A percentile compares a stretch with the other conserved stretches of the same genome.
These are phyloP conservation scores for silkworm (Bombyx mori) DNA, from an alignment of 1,140 invertebrate species.

Conservation along the genomic window DNA sequence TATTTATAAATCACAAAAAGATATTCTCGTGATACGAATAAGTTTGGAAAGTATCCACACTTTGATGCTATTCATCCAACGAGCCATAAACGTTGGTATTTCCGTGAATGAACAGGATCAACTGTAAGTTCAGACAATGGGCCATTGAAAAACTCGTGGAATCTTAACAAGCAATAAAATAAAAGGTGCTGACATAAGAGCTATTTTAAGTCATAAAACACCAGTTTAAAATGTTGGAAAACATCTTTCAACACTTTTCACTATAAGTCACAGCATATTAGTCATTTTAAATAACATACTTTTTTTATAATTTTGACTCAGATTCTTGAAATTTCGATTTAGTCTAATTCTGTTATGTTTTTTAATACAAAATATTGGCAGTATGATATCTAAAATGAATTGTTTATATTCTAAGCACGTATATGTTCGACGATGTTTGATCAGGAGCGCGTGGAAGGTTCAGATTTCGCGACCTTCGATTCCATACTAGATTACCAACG, in stretches of 20 bases:
- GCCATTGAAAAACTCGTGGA: constrained; percentile 38
- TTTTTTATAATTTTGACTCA: no score
- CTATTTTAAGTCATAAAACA: constrained; percentile 7
- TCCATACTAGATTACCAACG: constrained; percentile 60
- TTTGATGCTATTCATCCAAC: not conserved
- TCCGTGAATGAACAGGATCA: constrained; percentile 35
- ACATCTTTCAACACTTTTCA: no score
- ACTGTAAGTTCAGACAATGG: constrained; percentile 41
- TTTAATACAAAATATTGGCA: no score
- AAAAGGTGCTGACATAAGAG: constrained; percentile 1
- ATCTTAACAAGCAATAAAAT: constrained; percentile 22
- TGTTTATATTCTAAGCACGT: no score
- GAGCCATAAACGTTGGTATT: constrained; percentile 10
- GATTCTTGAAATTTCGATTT: no score
- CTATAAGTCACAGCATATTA: no score
- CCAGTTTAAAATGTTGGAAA: not conserved
- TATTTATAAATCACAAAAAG: no score
- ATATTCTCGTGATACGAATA: no score
- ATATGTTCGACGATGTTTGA: constrained; percentile 19
- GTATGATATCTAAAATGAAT: no score
- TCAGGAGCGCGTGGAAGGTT: constrained; percentile 50
- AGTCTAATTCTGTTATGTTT: no score
- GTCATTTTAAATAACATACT: no score
- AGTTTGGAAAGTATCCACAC: no score
- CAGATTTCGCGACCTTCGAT: constrained; percentile 61